These are phyloP conservation scores for Andrena cerasifolii DNA, from an alignment of 1,140 invertebrate species.

Conservation along the genomic window DNA sequence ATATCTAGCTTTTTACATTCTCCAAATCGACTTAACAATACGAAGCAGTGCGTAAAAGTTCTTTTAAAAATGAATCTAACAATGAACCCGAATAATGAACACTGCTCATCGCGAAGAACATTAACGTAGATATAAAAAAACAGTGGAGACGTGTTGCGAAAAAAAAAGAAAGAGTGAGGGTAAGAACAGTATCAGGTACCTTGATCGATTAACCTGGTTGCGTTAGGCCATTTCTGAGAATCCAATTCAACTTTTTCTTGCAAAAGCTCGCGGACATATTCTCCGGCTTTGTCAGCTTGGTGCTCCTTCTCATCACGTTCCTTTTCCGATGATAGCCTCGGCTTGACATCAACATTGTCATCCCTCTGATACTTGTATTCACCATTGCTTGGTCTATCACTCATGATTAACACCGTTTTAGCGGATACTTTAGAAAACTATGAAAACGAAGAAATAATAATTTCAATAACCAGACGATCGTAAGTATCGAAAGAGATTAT, in stretches of 20 bases:
- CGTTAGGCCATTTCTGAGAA: conserved; percentile 86
- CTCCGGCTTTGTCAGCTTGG: conserved; percentile 86
- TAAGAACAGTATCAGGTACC: conserved; percentile 80
- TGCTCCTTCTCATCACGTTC: conserved; percentile 74
- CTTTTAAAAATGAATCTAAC: not conserved
- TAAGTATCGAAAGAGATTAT: not conserved
- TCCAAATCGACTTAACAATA: too few relatives aligned
- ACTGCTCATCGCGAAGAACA: not conserved
- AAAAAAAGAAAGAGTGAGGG: conserved; percentile 6
- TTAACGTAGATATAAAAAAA: conserved; percentile 19
- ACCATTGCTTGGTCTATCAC: conserved; percentile 77
- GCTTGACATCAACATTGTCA: conserved; percentile 68
- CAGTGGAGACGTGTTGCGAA: not conserved
- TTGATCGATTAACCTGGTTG: conserved; percentile 87
- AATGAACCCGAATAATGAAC: not conserved
- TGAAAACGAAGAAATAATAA: not conserved
- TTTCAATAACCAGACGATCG: not conserved
- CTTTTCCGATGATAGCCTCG: conserved; percentile 63
- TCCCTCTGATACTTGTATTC: conserved; percentile 74
- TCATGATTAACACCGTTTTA: conserved; percentile 58
- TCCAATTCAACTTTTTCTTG: conserved; percentile 89
- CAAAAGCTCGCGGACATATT: conserved; percentile 89
- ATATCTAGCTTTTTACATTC: not conserved
- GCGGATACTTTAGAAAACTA: not conserved
- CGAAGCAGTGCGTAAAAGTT: not conserved